Evolutionary conservation across 2,888 invertebrate genomes (phyloP), one percentile per base, ranked within the genome.

Genomic region (Rhaphigaster nebulosa): DNA sequence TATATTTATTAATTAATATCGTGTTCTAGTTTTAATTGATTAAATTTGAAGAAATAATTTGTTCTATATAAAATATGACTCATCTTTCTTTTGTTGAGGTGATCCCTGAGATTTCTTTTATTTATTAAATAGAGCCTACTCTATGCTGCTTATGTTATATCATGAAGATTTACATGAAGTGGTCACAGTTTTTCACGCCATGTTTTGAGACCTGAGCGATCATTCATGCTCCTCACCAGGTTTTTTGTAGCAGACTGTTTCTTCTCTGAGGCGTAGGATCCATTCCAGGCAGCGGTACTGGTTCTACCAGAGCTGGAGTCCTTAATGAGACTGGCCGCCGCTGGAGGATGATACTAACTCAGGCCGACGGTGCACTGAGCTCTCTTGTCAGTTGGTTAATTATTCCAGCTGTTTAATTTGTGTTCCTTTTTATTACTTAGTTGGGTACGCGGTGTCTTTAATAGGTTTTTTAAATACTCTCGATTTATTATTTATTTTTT

Each of bases 391-490:
- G 45, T 26, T 45, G 0, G 26, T 26, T 84, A 84, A 84, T 84
- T 84, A 50, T 84, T 50, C 34, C 45, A n/a, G 84, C 13, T 45
- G 13, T 50, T 84, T 45, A 45, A 41, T 1, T 4, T 41, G 0
- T 80, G 60, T 29, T 65, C 1, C 12, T 20, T 41, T 41, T 38
- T 41, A 38, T 76, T 76, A 26, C 41, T 84, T 50, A 18, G 13
- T 0, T 1, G 13, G 50, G 84, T 84, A 84, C 6, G n/a, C n/a
- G 84, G 26, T 45, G 45, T 84, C 45, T 84, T 45, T n/a, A 84
- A 84, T 84, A n/a, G 70, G 45, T 84, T 84, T 84, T 84, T 84
- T 84, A 45, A n/a, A 50, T n/a, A 84, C 84, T n/a, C 13, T 50
- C 41, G 8, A 23, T 38, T 38, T 60, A n/a, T 60, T 8, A 15